Evolutionary conservation across 2,113 vertebrate species (phyloP).

Genomic region (Cinclus mexicanus): DNA sequence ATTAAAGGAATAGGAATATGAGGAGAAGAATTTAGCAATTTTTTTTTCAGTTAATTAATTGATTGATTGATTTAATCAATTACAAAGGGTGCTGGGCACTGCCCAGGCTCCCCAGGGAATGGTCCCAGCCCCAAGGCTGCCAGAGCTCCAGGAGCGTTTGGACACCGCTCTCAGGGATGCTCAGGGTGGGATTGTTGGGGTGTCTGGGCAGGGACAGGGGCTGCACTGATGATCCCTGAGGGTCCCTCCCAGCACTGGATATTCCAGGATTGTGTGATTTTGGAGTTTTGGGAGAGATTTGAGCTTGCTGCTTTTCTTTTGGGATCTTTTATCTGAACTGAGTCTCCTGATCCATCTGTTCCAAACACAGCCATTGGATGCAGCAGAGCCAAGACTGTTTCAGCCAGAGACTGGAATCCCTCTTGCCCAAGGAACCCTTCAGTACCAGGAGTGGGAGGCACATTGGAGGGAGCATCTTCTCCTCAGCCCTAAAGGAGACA

Average conservation of each 20-base stretch:
- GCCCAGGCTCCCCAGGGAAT: background rate
- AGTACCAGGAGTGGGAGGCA: accelerated
- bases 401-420: background rate
- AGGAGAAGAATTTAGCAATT: background rate
- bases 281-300: background rate
- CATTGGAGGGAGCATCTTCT: accelerated
- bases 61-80: background rate
- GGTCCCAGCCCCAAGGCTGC: background rate
- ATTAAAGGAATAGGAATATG: background rate
- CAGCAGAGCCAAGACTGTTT: background rate
- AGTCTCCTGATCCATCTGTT: background rate
- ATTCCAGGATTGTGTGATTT: background rate
- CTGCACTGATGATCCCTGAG: accelerated
- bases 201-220: background rate
- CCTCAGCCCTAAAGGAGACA: background rate
- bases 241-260: background rate
- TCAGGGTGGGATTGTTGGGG: background rate
- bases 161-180: background rate
- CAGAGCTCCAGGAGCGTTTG: background rate
- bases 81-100: background rate
- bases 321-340: background rate
- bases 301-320: background rate
- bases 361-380: accelerated
- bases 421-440: background rate
- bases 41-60: too few relatives aligned